Evolutionary conservation across 1,140 invertebrate species (phyloP).

Genomic region (Cydia strobilella): DNA sequence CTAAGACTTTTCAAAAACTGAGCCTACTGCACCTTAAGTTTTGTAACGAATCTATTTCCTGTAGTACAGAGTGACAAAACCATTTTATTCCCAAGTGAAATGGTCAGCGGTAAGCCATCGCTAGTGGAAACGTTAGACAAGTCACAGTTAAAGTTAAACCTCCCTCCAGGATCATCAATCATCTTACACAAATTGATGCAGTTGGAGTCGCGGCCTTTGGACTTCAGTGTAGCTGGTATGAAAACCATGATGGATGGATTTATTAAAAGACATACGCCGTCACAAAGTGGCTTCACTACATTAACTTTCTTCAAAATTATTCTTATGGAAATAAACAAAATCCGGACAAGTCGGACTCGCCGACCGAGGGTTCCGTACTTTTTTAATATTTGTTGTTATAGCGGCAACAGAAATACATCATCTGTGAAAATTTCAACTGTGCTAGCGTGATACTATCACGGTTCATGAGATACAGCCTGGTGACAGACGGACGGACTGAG

Average conservation of each 20-base stretch:
- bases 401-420: too few species aligned
- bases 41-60: too few species aligned
- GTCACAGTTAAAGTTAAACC: conserved; percentile 23
- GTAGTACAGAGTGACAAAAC: too few species aligned
- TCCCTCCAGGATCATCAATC: conserved; percentile 21
- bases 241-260: conserved; percentile 25
- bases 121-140: conserved; percentile 2
- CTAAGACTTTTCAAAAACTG: too few species aligned
- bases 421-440: too few species aligned
- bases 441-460: too few species aligned
- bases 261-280: neutral
- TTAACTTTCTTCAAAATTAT: neutral
- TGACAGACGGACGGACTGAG: too few species aligned
- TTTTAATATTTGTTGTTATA: too few species aligned
- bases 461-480: too few species aligned
- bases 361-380: too few species aligned
- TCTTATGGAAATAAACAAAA: neutral
- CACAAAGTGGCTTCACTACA: conserved; percentile 1
- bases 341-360: too few species aligned
- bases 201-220: conserved; percentile 19
- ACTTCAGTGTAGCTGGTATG: conserved; percentile 1
- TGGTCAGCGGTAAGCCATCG: neutral
- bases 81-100: conserved; percentile 5
- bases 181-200: conserved; percentile 26
- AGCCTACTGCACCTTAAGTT: too few species aligned